Evolutionary conservation across 2,888 invertebrate genomes (phyloP), one percentile per base, ranked within the genome.

Genomic region (Diachrysia chrysitis): DNA sequence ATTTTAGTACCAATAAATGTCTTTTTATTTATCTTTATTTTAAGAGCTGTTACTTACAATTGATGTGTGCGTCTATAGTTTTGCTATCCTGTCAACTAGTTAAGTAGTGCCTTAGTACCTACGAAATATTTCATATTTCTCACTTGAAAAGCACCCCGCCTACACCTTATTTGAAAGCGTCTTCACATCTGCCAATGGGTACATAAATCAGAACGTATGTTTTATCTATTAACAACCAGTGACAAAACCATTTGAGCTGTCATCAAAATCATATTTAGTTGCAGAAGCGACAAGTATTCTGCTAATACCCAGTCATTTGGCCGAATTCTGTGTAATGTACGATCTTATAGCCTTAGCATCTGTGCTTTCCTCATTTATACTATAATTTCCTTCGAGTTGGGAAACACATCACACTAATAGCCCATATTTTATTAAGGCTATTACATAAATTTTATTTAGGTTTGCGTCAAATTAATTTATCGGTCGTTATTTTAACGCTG

Each of bases 341-440:
- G 82, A 85, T 84, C 85, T 87, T 87, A 90, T 89, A 85, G 87
- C 88, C 82, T 79, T 71, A 81, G 86, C 92, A 92, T 91, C 90
- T 92, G 92, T 82, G 89, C 86, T 86, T 87, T 86, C 85, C 86
- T 87, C 89, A 85, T 88, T 89, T 86, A 87, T 89, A 83, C 87
- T 79, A 87, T 89, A 89, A 91, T 93, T 88, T 90, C 86, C 84
- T 79, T 80, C 73, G 83, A 84, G 85, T 87, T 82, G 84, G 84
- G 84, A 82, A 87, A 87, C 87, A 87, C 85, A 86, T 90, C 86
- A 87, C 79, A 81, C 83, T 89, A 87, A 89, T 88, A 83, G 85
- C 86, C 81, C 79, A 80, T 86, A 85, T 85, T 85, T 87, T 84
- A 85, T 82, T 73, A 73, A 74, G 69, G 74, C 77, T 73, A 76